Percentiles rank a stretch among this genome's conserved stretches.
Evolutionary conservation across 2,113 vertebrate species (phyloP).

Genomic region (Gulo gulo): DNA sequence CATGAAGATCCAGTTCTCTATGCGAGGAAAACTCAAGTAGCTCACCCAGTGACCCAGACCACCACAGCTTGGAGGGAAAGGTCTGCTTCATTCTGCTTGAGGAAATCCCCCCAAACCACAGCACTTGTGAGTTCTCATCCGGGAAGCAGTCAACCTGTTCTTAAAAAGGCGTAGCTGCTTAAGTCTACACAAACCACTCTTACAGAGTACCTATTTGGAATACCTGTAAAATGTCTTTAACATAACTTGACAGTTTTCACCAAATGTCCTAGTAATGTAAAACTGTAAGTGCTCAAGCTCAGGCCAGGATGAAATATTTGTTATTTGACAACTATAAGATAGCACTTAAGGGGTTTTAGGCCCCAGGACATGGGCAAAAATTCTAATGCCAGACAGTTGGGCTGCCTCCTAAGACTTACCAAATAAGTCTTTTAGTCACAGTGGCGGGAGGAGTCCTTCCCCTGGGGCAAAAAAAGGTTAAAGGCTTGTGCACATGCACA

Average conservation of each 20-base stretch:
- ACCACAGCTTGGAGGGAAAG: neutral
- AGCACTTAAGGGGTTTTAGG: neutral
- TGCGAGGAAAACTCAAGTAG: neutral
- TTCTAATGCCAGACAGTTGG: neutral
- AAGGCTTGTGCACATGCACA: neutral
- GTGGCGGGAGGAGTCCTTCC: neutral
- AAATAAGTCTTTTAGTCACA: constrained; percentile 24
- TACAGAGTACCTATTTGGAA: neutral
- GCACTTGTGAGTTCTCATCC: neutral
- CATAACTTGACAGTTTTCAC: neutral
- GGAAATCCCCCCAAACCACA: neutral
- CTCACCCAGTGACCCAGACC: neutral
- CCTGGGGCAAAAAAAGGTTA: neutral
- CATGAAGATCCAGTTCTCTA: neutral
- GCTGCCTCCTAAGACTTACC: neutral
- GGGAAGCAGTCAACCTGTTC: neutral
- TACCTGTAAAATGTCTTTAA: neutral
- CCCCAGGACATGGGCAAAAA: neutral
- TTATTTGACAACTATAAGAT: neutral
- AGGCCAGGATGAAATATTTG: neutral
- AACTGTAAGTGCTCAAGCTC: neutral
- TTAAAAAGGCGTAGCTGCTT: neutral
- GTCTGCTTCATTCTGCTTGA: neutral
- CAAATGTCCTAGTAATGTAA: constrained; percentile 12
- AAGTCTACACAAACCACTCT: neutral